Evolutionary conservation across 2,888 invertebrate genomes (phyloP), one percentile per base, ranked within the genome.

Genomic region (Podotricha telesiphe): DNA sequence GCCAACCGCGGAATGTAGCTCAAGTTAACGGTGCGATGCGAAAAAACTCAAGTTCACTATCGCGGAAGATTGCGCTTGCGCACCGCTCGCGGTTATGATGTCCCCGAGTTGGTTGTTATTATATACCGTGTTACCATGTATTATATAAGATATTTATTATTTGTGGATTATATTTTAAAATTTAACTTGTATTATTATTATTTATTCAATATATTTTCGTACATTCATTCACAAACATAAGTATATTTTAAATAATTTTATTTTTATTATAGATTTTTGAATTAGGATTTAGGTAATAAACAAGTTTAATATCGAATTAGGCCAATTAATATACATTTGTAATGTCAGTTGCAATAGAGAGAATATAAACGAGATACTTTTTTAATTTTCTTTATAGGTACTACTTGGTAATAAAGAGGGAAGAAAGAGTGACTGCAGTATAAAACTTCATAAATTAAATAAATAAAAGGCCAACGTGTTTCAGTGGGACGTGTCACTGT

Each of bases 31-130:
- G 68, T 68, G 81, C 77, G 83, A 84, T 76, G 88, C 87, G 86
- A 90, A 93, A 92, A 91, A 91, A 91, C 86, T 86, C 91, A 93
- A 92, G 92, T 93, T 93, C 92, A 91, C 91, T 92, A 91, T 88
- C 91, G 88, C 86, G 92, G 89, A 90, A 91, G 90, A 91, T 91
- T 91, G 92, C 91, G 85, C 87, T 91, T 91, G 92, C 91, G 85
- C 87, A 80, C 80, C 87, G 80, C 80, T 82, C 87, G 88, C 84
- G 86, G 89, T 90, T 91, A 89, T 89, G 90, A 83, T 82, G 88
- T 86, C 88, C 85, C 82, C 84, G 78, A 76, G 82, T 75, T 75
- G 76, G 78, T 82, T 62, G 80, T 81, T 82, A 74, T 76, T 77
- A 75, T n/a, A n/a, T 76, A 76, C 74, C 74, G 75, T 76, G 78